phyloP scores from a whole-genome alignment of 2,113 vertebrate species.

The Phylloscopus trochiloides region DNA sequence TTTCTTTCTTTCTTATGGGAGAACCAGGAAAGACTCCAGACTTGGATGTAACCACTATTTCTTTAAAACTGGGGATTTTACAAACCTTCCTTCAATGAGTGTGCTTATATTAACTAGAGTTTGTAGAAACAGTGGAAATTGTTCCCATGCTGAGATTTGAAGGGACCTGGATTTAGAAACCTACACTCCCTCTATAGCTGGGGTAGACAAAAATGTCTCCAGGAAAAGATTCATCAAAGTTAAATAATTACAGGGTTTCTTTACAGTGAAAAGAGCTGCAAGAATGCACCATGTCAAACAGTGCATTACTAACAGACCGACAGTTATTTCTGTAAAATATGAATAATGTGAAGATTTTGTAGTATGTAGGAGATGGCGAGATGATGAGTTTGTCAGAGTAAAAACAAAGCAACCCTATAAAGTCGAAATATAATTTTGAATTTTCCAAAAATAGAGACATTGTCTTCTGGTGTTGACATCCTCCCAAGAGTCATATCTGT shows the following conservation, averaged over 20 bases:
- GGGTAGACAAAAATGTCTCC: not conserved
- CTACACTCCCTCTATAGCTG: not conserved
- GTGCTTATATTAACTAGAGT: not conserved
- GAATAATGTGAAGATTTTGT: not conserved
- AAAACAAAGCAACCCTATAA: not conserved
- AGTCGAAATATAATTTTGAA: not conserved
- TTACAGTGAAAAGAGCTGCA: not conserved
- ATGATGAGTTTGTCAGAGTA: not conserved
- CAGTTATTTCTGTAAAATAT: not conserved
- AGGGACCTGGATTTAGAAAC: not conserved
- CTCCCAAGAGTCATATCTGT: not conserved
- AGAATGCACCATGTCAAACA: not conserved
- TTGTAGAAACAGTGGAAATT: not conserved
- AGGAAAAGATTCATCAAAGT: not conserved
- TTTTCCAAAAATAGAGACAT: not conserved
- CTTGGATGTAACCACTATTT: not conserved
- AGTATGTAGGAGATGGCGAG: not conserved
- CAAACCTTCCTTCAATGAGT: not conserved
- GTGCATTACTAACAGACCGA: not conserved
- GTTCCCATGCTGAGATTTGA: not conserved
- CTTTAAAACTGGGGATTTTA: not conserved
- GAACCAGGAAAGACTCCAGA: not conserved
- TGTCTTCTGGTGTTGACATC: not conserved
- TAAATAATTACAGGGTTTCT: not conserved
- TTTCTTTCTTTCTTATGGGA: not conserved